A percentile compares a stretch with the other conserved stretches of the same genome.
Evolutionary conservation across 2,888 invertebrate species (phyloP).

Genomic region (Autographa pulchrina): DNA sequence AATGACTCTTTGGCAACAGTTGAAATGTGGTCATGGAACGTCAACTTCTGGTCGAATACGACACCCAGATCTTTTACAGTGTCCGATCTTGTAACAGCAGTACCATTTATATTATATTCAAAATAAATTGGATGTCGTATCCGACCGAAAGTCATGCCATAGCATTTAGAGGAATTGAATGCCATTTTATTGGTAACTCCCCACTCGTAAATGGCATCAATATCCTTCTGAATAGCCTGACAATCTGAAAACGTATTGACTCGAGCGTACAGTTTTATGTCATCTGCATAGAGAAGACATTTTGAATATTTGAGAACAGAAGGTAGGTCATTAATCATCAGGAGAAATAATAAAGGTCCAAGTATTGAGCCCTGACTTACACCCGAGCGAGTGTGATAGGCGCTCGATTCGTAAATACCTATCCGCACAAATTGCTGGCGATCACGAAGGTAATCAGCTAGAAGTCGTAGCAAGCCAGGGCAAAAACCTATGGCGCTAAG

Average conservation of each 20-base stretch:
- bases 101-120: neutral
- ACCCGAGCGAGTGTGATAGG: too few species aligned
- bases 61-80: neutral
- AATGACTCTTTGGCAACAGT: too few species aligned
- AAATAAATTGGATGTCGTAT: constrained; percentile 5
- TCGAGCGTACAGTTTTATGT: neutral
- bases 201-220: neutral
- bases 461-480: too few species aligned
- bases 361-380: neutral
- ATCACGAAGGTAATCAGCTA: too few species aligned
- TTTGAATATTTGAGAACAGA: neutral
- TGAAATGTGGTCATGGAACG: too few species aligned
- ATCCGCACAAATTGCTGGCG: too few species aligned
- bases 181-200: constrained; percentile 6
- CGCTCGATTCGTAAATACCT: too few species aligned
- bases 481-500: too few species aligned
- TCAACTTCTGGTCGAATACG: too few species aligned
- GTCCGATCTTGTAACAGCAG: neutral
- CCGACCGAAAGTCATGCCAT: constrained; percentile 5
- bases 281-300: constrained; percentile 6
- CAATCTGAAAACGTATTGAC: neutral
- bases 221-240: neutral
- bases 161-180: constrained; percentile 3
- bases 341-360: constrained; percentile 6
- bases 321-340: constrained; percentile 7